phyloP scores from a whole-genome alignment of 2,888 invertebrate genomes.

The Sarcophaga variegata region DNA sequence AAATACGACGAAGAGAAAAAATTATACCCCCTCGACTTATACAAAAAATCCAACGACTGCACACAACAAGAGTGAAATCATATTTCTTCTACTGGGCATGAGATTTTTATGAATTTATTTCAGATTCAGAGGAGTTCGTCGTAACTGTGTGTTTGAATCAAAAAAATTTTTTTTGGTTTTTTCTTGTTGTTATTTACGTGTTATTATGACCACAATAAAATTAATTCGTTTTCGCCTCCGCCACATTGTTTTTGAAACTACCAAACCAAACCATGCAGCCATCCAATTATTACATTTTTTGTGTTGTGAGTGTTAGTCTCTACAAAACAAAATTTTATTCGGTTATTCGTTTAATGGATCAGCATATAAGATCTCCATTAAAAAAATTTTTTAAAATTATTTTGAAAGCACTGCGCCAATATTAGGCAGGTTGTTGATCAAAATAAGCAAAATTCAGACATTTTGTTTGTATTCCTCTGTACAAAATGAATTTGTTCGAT shows the following conservation, averaged over 20 bases:
- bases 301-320: not conserved
- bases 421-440: too few species aligned
- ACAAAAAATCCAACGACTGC: not conserved
- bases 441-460: too few species aligned
- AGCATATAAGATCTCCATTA: too few species aligned
- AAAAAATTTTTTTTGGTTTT: too few species aligned
- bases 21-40: constrained; percentile 40
- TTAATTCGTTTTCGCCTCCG: constrained; percentile 66
- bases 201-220: constrained; percentile 78
- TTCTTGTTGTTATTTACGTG: constrained; percentile 70
- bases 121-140: too few species aligned
- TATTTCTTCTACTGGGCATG: not conserved
- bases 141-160: too few species aligned
- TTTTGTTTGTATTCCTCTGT: too few species aligned
- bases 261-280: too few species aligned
- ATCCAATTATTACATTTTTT: constrained; percentile 30
- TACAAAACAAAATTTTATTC: constrained; percentile 11
- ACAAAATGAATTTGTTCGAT: too few species aligned
- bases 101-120: not conserved
- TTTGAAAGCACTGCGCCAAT: too few species aligned
- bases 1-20: constrained; percentile 3
- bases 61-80: not conserved
- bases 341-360: too few species aligned
- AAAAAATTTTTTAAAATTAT: too few species aligned
- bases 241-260: constrained; percentile 12